Conservation (phyloP, 2,888 invertebrate genomes). For the Andrena minutula region DNA sequence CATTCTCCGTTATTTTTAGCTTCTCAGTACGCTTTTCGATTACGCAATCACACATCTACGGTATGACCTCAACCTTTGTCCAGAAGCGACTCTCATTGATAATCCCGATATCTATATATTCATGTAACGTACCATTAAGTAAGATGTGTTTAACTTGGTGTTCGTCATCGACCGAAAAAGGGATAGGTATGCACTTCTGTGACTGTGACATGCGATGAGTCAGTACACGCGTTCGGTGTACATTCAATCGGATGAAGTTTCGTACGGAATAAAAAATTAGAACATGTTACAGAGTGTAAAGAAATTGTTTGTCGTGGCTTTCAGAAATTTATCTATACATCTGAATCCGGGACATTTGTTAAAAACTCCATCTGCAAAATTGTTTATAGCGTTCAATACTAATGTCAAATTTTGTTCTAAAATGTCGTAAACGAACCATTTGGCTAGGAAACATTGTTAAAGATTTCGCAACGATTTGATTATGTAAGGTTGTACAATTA, state of each 20-base stretch:
- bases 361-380: too few species aligned
- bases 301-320: not conserved
- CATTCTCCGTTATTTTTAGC: slow-evolving; percentile 15
- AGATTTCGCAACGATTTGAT: too few species aligned
- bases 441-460: too few species aligned
- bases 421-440: too few species aligned
- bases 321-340: too few species aligned
- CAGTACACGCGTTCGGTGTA: not conserved
- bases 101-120: not conserved
- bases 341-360: too few species aligned
- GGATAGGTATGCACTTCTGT: not conserved
- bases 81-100: not conserved
- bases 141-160: slow-evolving; percentile 6
- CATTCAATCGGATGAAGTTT: not conserved
- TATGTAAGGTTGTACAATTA: too few species aligned
- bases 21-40: not conserved
- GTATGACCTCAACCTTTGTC: slow-evolving; percentile 14
- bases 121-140: not conserved
- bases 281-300: not conserved
- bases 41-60: slow-evolving; percentile 8
- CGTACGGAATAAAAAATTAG: slow-evolving; percentile 1
- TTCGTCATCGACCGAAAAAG: slow-evolving; percentile 33
- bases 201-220: slow-evolving; percentile 18
- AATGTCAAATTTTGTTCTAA: too few species aligned
- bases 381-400: too few species aligned